Evolutionary conservation across 2,888 invertebrate genomes (phyloP).

Genomic region (Beris chalybata): DNA sequence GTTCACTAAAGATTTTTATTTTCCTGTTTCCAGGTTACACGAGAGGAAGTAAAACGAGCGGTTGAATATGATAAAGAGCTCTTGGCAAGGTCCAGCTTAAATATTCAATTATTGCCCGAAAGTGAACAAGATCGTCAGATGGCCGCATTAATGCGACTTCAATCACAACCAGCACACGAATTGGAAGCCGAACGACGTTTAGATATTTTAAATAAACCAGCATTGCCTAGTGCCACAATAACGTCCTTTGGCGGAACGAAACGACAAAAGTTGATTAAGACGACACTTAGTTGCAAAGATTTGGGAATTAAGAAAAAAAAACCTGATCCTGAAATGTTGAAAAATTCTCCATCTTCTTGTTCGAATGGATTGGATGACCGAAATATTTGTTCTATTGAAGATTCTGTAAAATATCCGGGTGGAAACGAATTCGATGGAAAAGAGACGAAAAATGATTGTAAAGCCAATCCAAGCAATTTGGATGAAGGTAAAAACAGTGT

Average conservation of each 20-base stretch:
- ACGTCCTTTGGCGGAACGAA: constrained; percentile 62
- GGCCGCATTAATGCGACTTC: constrained; percentile 73
- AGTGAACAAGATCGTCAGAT: constrained; percentile 76
- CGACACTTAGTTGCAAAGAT: constrained; percentile 46
- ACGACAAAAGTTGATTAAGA: constrained; percentile 59
- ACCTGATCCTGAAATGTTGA: background rate
- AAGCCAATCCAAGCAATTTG: background rate
- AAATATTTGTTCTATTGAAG: too few species aligned
- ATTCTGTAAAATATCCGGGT: too few species aligned
- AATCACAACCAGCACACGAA: constrained; percentile 66
- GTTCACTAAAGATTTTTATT: constrained; percentile 19
- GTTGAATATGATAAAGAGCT: constrained; percentile 70
- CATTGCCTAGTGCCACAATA: constrained; percentile 60
- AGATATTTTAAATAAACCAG: constrained; percentile 61
- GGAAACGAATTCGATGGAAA: too few species aligned
- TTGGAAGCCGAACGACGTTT: constrained; percentile 58
- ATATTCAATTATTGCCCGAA: constrained; percentile 78
- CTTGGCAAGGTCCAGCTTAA: constrained; percentile 73
- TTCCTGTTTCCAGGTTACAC: constrained; percentile 60
- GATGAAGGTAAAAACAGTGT: background rate
- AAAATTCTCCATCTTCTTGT: too few species aligned
- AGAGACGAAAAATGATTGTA: too few species aligned
- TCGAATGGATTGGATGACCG: too few species aligned
- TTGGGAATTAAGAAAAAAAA: constrained; percentile 51
- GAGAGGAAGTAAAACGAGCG: constrained; percentile 72